Evolutionary conservation across 1,140 invertebrate species (phyloP), one percentile per base, ranked within the genome.

Genomic region (Armadillidium nasatum): DNA sequence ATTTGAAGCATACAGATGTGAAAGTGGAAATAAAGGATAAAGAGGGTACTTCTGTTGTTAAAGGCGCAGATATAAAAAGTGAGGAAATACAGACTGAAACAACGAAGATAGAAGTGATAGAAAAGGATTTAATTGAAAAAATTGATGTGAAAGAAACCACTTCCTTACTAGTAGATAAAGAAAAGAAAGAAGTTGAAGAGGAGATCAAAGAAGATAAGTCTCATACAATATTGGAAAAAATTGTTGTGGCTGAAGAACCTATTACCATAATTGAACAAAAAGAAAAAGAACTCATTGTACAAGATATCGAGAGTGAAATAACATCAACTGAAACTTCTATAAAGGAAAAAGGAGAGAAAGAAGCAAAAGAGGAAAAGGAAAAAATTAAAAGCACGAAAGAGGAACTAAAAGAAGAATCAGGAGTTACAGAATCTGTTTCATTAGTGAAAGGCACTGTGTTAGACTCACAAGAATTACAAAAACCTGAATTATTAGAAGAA

Each of bases 81-180:
- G 43, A 22, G 10, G 60, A 10, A 66, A 11, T 68, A 15, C 23
- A 44, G 33, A 67, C 9, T 10, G 70, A 66, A 13, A 44, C 21
- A 33, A 23, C 45, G 21, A 21, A 67, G 10, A 72, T 46, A n/a
- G 50, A 78, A 46, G 43, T 44, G 4, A 19, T 19, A 3, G 76
- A 71, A 66, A 69, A 77, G 45, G 71, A 44, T 73, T 3, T 10
- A n/a, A 19, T 71, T 10, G 46, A 76, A 50, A 46, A 50, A 46
- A 21, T 54, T 6, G 43, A 50, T 19, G 33, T 23, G 19, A 46
- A 10, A 44, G 46, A 67, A 67, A 23, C 23, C 13, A 10, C 66
- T 33, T 33, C 33, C 33, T 33, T 33, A 33, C 33, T 6, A 33
- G 33, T 33, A 33, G 2, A 33, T 21, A 23, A 60, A 43, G 70